Evolutionary conservation across 2,797 vertebrate species (phyloP).

Genomic region (Pangasius djambal): DNA sequence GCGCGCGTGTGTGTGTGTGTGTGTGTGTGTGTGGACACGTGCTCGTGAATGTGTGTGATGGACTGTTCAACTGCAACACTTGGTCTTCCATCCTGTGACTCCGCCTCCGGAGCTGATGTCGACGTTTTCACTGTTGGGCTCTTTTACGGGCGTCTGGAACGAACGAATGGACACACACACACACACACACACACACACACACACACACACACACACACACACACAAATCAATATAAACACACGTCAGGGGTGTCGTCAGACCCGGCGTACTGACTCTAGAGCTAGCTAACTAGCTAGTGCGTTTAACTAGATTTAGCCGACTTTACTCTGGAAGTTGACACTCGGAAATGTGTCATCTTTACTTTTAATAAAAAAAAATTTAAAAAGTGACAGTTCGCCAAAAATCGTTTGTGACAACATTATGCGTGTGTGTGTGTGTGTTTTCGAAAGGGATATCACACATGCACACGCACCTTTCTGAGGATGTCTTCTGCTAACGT

Average conservation of each 20-base stretch:
- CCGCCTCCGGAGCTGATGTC: constrained; percentile 95
- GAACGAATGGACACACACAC: constrained; percentile 30
- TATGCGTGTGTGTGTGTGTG: too few relatives aligned
- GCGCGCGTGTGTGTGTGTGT: constrained; percentile 48
- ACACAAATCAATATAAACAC: not conserved
- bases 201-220: not conserved
- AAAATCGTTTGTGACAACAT: too few relatives aligned
- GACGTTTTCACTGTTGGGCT: constrained; percentile 99
- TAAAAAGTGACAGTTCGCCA: too few relatives aligned
- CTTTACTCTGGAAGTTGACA: not conserved
- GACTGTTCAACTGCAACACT: constrained; percentile 91
- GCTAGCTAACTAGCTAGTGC: too few relatives aligned
- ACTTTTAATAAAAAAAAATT: too few relatives aligned
- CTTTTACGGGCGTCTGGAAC: constrained; percentile 95
- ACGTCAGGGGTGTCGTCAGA: not conserved
- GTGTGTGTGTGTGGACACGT: constrained; percentile 58
- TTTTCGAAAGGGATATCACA: not conserved
- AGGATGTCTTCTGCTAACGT: constrained; percentile 99
- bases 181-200: not conserved
- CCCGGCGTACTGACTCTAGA: too few relatives aligned
- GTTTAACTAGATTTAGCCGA: not conserved
- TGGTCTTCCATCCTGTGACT: constrained; percentile 98
- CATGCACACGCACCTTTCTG: constrained; percentile 85
- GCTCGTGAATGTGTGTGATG: constrained; percentile 49
- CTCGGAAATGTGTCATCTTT: not conserved